Evolutionary conservation across 23 tunicate genomes (phyloP), one percentile per base, ranked within the genome.

Genomic region (Trididemnum nubilum): DNA sequence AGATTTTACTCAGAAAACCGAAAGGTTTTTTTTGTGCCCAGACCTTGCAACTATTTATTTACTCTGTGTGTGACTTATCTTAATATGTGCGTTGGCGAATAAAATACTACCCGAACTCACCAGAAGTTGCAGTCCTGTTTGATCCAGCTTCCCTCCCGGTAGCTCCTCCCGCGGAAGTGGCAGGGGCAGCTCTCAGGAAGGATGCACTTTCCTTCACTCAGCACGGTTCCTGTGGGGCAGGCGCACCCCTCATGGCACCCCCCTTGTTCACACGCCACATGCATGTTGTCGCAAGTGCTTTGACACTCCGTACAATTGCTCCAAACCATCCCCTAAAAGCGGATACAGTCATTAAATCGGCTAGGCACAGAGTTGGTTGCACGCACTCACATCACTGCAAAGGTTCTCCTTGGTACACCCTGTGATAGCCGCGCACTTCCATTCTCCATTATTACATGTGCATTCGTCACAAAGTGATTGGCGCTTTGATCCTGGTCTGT

Each of bases 241-340:
- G 82, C 88, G 33, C 98, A 93, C 9, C 98, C 98, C 54, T 93
- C 98, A 57, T 75, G 87, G 69, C 98, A 93, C 64, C 31, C 64
- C 0, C 66, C 50, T 64, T 84, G 89, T 57, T 83, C 87, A 39
- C 98, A 93, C 2, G 80, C 71, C 35, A 87, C 73, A 29, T 93
- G 84, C 93, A 75, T 76, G 81, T 84, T 93, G 79, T 84, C 93
- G 37, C 98, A 93, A 1, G 98, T 87, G 51, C 70, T 67, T 64
- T 93, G 98, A 59, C 98, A 93, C 74, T 93, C 92, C 29, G 98
- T 93, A 36, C 98, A 93, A 21, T 87, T 79, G 83, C 64, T 74
- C 98, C 98, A 93, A 19, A 64, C 82, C 82, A 74, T 77, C 12
- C 85, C 93, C 98, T 87, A 34, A 61, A 61, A 49, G 18, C 12